Conservation (phyloP, 1,140 invertebrate genomes). For the Polypedilum vanderplanki region DNA sequence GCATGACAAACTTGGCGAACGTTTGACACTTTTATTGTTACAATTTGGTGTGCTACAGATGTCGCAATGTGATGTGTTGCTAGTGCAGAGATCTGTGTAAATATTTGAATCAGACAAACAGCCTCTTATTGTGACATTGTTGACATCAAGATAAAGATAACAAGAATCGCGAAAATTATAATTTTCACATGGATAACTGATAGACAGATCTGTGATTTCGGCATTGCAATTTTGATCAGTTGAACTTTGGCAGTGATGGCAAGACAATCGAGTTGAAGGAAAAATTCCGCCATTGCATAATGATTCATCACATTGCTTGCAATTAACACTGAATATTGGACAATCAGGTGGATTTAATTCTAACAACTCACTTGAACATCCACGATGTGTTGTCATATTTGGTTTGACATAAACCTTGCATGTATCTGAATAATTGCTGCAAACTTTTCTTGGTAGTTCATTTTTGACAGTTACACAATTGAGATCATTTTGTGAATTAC, state of each 20-base stretch:
- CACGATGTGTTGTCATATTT: background rate
- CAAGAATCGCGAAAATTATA: slow-evolving; percentile 8
- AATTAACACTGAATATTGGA: background rate
- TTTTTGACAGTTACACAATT: background rate
- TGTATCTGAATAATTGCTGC: background rate
- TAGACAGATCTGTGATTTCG: background rate
- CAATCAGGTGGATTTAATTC: background rate
- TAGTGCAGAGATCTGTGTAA: background rate
- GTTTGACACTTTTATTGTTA: background rate
- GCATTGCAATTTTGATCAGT: background rate
- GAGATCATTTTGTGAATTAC: background rate
- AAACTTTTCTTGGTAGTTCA: background rate
- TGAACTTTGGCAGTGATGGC: background rate
- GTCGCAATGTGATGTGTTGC: background rate
- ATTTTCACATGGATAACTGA: background rate
- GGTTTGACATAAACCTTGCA: slow-evolving; percentile 15
- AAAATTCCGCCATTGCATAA: background rate
- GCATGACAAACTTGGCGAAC: background rate
- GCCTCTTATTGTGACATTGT: background rate
- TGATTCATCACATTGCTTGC: background rate
- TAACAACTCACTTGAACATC: background rate
- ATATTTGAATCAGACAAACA: background rate
- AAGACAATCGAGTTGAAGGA: background rate
- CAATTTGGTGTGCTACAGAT: background rate
- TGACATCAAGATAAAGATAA: background rate